Evolutionary conservation across 2,113 vertebrate genomes (phyloP).

Genomic region (Lophotis ruficrista): DNA sequence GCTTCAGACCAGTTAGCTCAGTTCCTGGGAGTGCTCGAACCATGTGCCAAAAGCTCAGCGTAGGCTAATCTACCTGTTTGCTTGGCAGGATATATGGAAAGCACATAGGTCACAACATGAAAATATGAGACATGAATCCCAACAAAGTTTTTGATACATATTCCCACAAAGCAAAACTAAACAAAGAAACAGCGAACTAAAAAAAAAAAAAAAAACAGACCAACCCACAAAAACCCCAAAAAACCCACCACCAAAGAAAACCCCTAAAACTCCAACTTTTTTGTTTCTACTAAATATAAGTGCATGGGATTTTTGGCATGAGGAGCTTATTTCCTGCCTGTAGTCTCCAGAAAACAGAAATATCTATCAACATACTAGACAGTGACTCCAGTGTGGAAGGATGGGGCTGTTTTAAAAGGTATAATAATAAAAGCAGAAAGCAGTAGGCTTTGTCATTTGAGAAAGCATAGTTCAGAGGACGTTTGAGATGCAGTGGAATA

Average conservation of each 20-base stretch:
- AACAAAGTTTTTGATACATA: neutral
- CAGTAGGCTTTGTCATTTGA: neutral
- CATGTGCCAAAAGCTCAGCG: neutral
- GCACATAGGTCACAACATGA: neutral
- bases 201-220: neutral
- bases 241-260: too few relatives aligned
- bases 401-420: neutral
- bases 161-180: neutral
- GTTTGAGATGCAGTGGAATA: neutral
- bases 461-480: neutral
- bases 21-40: neutral
- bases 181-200: neutral
- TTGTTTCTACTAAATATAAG: neutral
- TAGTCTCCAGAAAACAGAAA: neutral
- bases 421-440: neutral
- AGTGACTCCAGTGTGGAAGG: neutral
- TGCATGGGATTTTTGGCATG: neutral
- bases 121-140: neutral
- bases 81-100: neutral
- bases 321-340: neutral
- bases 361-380: neutral
- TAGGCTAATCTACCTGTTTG: neutral
- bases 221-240: too few relatives aligned
- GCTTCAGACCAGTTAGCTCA: neutral
- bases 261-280: accelerated